Evolutionary conservation across 2,113 vertebrate species (phyloP).

Genomic region (Gallinago jamesoni): DNA sequence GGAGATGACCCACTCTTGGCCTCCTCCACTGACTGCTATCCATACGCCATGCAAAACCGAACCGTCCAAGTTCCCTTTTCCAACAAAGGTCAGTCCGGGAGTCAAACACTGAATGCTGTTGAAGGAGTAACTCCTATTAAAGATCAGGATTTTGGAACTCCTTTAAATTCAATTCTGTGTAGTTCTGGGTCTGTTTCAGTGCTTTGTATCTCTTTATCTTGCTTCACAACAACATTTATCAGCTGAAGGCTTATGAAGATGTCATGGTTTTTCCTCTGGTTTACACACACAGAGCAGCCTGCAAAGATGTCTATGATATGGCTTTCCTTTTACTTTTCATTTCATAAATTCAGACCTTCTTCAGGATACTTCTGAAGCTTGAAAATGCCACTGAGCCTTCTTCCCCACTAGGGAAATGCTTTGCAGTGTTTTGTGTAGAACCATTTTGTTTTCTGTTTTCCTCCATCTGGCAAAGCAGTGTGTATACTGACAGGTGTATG

Average conservation of each 20-base stretch:
- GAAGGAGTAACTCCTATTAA: not conserved
- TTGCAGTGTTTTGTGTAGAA: not conserved
- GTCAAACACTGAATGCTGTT: not conserved
- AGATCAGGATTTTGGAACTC: not conserved
- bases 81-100: conserved; percentile 89
- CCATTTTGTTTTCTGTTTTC: not conserved
- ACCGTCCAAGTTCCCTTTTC: conserved; percentile 98
- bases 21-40: conserved; percentile 96
- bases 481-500: not conserved
- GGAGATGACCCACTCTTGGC: conserved; percentile 99
- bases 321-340: not conserved
- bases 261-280: not conserved
- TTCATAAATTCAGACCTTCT: not conserved
- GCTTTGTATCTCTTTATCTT: not conserved
- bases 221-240: not conserved
- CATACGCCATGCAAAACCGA: conserved; percentile 99
- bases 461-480: not conserved
- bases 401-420: not conserved
- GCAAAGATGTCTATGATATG: not conserved
- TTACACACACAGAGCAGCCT: not conserved
- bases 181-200: not conserved
- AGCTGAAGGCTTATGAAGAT: not conserved
- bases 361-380: not conserved
- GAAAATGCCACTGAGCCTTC: not conserved
- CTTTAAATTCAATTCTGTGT: not conserved